Percentiles rank a stretch among this genome's conserved stretches.
Conservation (phyloP, 1,140 invertebrate genomes). For the Kradibia gibbosae region DNA sequence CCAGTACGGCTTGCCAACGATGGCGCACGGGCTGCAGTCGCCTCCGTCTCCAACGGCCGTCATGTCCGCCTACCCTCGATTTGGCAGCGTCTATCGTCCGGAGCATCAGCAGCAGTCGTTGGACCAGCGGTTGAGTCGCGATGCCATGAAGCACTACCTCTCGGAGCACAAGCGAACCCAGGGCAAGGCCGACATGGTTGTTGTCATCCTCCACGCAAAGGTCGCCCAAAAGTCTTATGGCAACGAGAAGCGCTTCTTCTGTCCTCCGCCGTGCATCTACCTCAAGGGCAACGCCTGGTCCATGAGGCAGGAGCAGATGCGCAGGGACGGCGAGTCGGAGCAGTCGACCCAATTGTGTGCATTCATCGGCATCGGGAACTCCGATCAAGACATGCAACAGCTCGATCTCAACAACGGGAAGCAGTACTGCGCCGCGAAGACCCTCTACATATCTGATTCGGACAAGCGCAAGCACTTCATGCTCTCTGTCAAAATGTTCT, state of each 20-base stretch:
- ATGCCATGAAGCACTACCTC: constrained; percentile 97
- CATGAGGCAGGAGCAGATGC: constrained; percentile 91
- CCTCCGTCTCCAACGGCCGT: constrained; percentile 82
- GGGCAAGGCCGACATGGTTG: constrained; percentile 84
- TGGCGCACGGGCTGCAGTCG: constrained; percentile 83
- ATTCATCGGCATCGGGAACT: constrained; percentile 99
- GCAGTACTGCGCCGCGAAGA: constrained; percentile 99
- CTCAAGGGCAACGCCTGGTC: constrained; percentile 98
- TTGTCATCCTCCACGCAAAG: constrained; percentile 98
- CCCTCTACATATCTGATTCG: constrained; percentile 98
- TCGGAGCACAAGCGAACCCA: constrained; percentile 81
- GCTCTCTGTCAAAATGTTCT: constrained; percentile 99
- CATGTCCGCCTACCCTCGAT: constrained; percentile 74
- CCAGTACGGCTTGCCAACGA: constrained; percentile 80
- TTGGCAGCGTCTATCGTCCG: constrained; percentile 78
- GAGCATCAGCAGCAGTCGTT: constrained; percentile 77
- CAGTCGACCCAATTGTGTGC: constrained; percentile 94
- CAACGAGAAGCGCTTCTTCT: constrained; percentile 99
- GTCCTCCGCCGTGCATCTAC: constrained; percentile 99
- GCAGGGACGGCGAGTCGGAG: constrained; percentile 89
- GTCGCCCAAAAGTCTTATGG: constrained; percentile 99
- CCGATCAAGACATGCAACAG: constrained; percentile 99
- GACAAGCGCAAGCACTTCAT: constrained; percentile 99
- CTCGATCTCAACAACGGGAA: constrained; percentile 95
- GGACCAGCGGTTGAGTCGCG: constrained; percentile 89